These are phyloP conservation scores for Heterotis niloticus DNA, from an alignment of 2,113 vertebrate species.

Conservation along the genomic window DNA sequence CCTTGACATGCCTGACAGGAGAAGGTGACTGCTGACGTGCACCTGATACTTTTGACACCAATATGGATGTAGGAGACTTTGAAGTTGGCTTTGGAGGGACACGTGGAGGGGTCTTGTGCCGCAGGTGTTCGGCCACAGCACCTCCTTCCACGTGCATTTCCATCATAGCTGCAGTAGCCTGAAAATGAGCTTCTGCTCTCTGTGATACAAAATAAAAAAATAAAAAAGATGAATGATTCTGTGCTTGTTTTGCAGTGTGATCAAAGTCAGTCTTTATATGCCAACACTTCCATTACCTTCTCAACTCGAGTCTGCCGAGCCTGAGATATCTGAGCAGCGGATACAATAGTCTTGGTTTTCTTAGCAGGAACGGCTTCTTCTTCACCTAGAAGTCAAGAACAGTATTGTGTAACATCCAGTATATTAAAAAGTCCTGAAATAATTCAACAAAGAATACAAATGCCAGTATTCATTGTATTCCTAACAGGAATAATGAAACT, in stretches of 20 bases:
- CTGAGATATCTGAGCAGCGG: slow-evolving; percentile 87
- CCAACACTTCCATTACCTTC: slow-evolving; percentile 66
- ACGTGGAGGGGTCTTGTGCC: slow-evolving; percentile 89
- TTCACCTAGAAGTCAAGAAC: slow-evolving; percentile 72
- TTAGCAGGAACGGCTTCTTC: slow-evolving; percentile 90
- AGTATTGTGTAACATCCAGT: no score
- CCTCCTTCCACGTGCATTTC: slow-evolving; percentile 80
- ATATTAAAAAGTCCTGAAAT: no score
- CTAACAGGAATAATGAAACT: no score
- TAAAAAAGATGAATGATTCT: not conserved
- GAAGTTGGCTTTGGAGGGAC: slow-evolving; percentile 88
- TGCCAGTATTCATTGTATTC: no score
- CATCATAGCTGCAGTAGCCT: slow-evolving; percentile 76
- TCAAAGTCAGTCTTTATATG: not conserved
- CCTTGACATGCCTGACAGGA: slow-evolving; percentile 90
- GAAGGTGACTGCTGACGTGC: slow-evolving; percentile 91
- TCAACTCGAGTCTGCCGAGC: slow-evolving; percentile 81
- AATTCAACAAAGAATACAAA: no score
- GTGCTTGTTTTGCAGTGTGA: not conserved
- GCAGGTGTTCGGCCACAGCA: slow-evolving; percentile 72
- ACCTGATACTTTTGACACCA: slow-evolving; percentile 71
- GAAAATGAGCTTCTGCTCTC: slow-evolving; percentile 85
- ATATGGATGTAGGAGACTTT: slow-evolving; percentile 80
- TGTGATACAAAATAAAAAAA: slow-evolving; percentile 46
- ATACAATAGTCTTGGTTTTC: slow-evolving; percentile 90